Percentiles rank a stretch among this genome's conserved stretches.
phyloP scores from a whole-genome alignment of 2,888 invertebrate genomes.

The Brenthis hecate region DNA sequence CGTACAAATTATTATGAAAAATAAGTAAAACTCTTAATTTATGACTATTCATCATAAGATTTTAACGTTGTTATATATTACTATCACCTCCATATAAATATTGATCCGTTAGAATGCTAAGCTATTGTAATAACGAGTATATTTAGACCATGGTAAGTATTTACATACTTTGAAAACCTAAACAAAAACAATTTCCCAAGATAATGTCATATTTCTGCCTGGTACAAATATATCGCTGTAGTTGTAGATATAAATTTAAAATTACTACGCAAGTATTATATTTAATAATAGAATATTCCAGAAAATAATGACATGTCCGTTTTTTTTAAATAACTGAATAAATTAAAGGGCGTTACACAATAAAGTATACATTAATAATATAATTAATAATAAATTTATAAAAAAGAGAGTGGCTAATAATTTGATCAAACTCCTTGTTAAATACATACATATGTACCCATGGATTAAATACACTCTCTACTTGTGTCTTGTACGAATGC shows the following conservation, averaged over 20 bases:
- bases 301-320: no score
- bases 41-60: conserved; percentile 40
- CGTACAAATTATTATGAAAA: conserved; percentile 39
- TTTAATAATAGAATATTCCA: no score
- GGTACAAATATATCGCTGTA: no score
- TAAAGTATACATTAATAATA: no score
- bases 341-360: no score
- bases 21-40: conserved; percentile 37
- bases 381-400: background rate
- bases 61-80: conserved; percentile 37
- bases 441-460: background rate
- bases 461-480: conserved; percentile 24
- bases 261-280: no score
- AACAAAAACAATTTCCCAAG: background rate
- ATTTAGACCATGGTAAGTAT: conserved; percentile 20
- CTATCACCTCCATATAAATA: conserved; percentile 38
- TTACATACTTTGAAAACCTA: background rate
- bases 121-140: conserved; percentile 31
- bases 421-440: no score
- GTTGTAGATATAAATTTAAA: no score
- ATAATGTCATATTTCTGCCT: no score
- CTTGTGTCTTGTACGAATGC: conserved; percentile 20
- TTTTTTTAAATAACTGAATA: no score
- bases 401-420: background rate
- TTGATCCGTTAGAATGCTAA: conserved; percentile 32